phyloP scores from a whole-genome alignment of 2,888 invertebrate genomes.

The Nasonia oneida region DNA sequence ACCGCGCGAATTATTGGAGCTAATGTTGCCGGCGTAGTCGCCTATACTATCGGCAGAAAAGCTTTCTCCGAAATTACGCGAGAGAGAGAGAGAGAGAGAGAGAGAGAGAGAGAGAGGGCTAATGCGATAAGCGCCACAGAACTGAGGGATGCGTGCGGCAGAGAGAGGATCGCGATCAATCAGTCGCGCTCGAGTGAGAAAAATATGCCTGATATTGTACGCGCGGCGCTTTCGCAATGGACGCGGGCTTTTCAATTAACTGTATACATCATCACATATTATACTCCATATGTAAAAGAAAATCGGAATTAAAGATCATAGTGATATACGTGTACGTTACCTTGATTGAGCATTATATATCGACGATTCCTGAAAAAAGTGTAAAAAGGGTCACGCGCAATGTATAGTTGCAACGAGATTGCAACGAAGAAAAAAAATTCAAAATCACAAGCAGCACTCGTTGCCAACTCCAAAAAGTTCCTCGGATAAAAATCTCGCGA shows the following conservation, averaged over 20 bases:
- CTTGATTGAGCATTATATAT: background rate
- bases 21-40: background rate
- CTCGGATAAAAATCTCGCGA: background rate
- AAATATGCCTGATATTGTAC: background rate
- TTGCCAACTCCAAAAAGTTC: background rate
- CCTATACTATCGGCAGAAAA: background rate
- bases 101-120: background rate
- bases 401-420: background rate
- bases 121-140: background rate
- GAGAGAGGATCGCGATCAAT: background rate
- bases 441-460: no score
- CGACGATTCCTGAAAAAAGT: background rate
- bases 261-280: no score
- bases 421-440: no score
- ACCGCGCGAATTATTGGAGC: background rate
- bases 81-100: background rate
- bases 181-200: background rate
- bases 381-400: background rate
- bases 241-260: no score
- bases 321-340: background rate
- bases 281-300: no score
- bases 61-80: constrained; percentile 12
- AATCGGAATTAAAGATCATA: no score
- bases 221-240: no score
- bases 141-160: background rate